These are phyloP conservation scores for Rhinopithecus roxellana DNA, from an alignment of 2,113 vertebrate species.

Conservation along the genomic window DNA sequence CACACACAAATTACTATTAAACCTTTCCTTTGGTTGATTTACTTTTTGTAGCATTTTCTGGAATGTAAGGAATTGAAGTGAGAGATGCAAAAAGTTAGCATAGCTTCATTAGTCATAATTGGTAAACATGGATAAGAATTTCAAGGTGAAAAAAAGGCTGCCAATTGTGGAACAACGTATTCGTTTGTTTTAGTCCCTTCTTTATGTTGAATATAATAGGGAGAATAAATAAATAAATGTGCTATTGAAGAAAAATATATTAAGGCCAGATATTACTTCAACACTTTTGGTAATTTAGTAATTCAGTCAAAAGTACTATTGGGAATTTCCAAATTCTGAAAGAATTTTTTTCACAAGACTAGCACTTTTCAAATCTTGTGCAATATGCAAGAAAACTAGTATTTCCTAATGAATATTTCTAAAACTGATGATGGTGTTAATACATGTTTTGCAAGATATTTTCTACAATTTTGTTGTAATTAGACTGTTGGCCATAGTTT, in stretches of 20 bases:
- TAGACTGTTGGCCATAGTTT: not conserved
- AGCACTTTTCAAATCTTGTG: not conserved
- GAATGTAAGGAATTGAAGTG: not conserved
- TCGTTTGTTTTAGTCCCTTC: not conserved
- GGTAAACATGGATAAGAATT: not conserved
- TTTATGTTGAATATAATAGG: not conserved
- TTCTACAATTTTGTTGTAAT: constrained; percentile 29
- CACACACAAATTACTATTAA: not conserved
- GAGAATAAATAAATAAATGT: not conserved
- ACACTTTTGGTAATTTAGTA: not conserved
- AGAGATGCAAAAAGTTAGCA: not conserved
- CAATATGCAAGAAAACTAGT: not conserved
- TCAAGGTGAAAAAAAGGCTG: not conserved
- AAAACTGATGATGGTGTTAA: not conserved
- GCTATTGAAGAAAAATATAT: not conserved
- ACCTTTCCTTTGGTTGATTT: not conserved
- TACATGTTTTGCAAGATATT: not conserved
- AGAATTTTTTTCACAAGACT: not conserved
- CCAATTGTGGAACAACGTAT: not conserved
- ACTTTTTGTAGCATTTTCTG: not conserved
- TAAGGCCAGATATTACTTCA: not conserved
- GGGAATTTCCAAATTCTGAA: not conserved
- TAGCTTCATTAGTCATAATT: not conserved
- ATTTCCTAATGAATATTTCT: constrained; percentile 5
- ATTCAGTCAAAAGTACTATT: not conserved